These are phyloP conservation scores for Eilema caniola DNA, from an alignment of 2,888 invertebrate genomes.

Conservation along the genomic window DNA sequence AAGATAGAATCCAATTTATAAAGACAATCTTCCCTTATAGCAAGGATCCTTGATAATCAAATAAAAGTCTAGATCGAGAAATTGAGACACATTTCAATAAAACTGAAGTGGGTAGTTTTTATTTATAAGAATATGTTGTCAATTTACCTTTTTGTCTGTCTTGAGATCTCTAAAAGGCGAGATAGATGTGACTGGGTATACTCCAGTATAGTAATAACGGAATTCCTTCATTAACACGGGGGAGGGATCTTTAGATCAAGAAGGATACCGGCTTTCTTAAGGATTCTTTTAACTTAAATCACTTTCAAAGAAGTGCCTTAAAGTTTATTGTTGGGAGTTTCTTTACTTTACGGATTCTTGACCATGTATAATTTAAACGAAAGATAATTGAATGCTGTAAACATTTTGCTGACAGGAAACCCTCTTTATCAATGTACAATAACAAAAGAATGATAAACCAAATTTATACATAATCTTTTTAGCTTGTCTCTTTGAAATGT, in stretches of 20 bases:
- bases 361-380: constrained; percentile 40
- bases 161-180: constrained; percentile 55
- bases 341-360: constrained; percentile 45
- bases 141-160: constrained; percentile 52
- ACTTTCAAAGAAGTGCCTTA: constrained; percentile 56
- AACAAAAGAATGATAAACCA: not conserved
- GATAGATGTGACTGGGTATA: constrained; percentile 68
- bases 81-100: constrained; percentile 19
- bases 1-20: not conserved
- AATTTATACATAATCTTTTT: not conserved
- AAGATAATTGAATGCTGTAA: constrained; percentile 30
- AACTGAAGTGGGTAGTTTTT: constrained; percentile 27
- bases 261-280: constrained; percentile 54
- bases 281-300: constrained; percentile 60
- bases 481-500: not conserved
- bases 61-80: constrained; percentile 11
- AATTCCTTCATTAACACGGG: constrained; percentile 74
- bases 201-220: constrained; percentile 71
- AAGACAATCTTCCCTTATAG: constrained; percentile 3
- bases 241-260: constrained; percentile 47
- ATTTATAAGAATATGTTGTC: constrained; percentile 41
- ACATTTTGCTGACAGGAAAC: not conserved
- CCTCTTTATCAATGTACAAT: not conserved
- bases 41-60: constrained; percentile 10
- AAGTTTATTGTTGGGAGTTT: constrained; percentile 55